Evolutionary conservation across 2,113 vertebrate genomes (phyloP).

Genomic region (Elanus axillaris): DNA sequence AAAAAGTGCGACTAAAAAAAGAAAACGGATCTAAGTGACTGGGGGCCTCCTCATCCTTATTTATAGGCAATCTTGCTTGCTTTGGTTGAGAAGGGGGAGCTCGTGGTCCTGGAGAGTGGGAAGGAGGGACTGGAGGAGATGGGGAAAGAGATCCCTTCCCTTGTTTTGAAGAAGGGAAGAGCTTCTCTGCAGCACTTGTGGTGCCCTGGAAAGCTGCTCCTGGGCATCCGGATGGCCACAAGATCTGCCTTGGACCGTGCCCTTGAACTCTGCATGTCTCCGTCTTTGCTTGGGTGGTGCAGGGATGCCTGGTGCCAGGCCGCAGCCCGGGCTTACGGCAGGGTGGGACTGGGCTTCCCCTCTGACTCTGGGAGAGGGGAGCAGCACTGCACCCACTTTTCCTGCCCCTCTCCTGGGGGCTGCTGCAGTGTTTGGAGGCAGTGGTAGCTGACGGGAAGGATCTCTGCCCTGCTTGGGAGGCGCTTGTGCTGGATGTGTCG

Average conservation of each 20-base stretch:
- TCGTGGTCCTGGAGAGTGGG: not conserved
- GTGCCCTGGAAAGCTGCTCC: not conserved
- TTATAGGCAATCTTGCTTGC: not conserved
- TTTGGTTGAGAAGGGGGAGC: not conserved
- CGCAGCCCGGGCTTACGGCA: not conserved
- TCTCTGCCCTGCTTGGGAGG: not conserved
- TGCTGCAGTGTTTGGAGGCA: not conserved
- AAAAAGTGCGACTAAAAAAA: constrained; percentile 31
- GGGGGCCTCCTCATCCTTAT: constrained; percentile 48
- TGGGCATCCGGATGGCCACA: accelerated
- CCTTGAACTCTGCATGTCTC: not conserved
- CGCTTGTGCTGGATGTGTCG: accelerated
- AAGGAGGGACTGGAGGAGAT: not conserved
- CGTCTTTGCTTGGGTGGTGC: accelerated
- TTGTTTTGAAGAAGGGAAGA: accelerated
- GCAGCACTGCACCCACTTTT: not conserved
- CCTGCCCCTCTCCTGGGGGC: not conserved
- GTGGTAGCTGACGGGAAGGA: not conserved
- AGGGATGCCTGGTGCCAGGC: not conserved
- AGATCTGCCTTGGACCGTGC: not conserved
- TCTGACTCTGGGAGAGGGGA: not conserved
- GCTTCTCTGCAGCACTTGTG: accelerated
- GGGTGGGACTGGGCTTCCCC: not conserved
- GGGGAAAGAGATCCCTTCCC: not conserved
- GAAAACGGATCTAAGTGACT: constrained; percentile 1